Base-by-base conservation (phyloP, 2,113 vertebrate species). In the Stercorarius parasiticus region DNA sequence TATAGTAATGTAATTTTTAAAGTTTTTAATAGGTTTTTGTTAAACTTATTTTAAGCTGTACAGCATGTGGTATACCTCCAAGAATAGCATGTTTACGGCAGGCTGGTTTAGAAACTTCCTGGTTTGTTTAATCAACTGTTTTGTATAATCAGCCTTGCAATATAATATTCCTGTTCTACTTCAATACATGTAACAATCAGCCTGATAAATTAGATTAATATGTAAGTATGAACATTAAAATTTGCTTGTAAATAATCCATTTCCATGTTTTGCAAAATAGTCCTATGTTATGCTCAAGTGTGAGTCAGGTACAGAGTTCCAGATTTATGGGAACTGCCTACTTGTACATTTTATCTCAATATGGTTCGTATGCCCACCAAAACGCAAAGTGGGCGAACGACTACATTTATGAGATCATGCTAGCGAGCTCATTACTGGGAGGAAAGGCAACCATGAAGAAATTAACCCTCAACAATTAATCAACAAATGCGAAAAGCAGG, bases 151-250 rank as follows among this genome's bases (percentile, higher is more conserved):
- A 74, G 36, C 26, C 30, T 45, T 82, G 23, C 58, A 79, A 25
- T 73, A 29, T 10, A 56, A 30, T 64, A 52, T 40, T 89, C 49
- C 49, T 23, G 34, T 16, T 86, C 23, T 50, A 67, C 49, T 88
- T 91, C 43, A 80, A 45, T 58, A 43, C 8, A 40, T 88, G 38
- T 87, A 86, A 49, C 42, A 13, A 82, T 80, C 56, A 87, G 32
- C 64, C 74, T 74, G 82, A 70, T 53, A 80, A 81, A 93, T 81
- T 22, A 83, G 53, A 47, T 22, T 76, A 29, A 81, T 47, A 19
- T 90, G 6, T 62, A 90, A 92, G 25, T 86, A 76, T 21, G 5
- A 90, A 73, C 38, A 96, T 91, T 97, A 96, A 96, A 97, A 81
- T 43, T 88, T 90, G 74, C 55, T 77, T 90, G 59, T 70, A 81